Base-by-base conservation (phyloP, 2,888 invertebrate genomes). In the Idaea biselata region DNA sequence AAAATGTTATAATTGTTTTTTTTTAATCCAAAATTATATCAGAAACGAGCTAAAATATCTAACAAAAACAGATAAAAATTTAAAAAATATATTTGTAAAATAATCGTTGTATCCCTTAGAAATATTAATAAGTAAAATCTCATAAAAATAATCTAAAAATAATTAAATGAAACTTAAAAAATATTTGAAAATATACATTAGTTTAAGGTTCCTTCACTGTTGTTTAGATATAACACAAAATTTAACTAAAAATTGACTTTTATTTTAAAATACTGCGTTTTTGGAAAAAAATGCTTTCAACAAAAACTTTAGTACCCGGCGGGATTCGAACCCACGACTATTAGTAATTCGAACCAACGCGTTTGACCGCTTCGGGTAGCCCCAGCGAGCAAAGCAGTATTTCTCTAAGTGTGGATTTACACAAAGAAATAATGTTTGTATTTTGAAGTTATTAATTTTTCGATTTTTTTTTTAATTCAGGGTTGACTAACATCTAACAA, bases 41-140 rank as follows among this genome's bases (percentile, higher is more conserved):
- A 17, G 55, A 56, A 44, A 44, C 44, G 8, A 44, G 44, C 81
- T 85, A 86, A 83, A 85, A 85, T 69, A 72, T 79, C 80, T 87
- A 88, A 89, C 83, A 89, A 89, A 90, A 44, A 44, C 7, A 44
- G 44, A 87, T 87, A 88, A 85, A 90, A 86, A 87, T 87, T 83
- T 88, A 83, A 82, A 83, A 81, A 83, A 86, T 81, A 84, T 80
- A 78, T 81, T 81, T 77, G 76, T 78, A 81, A 76, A 18, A 85
- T 86, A 87, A 88, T 89, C 89, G 91, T 89, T 90, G 91, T 86
- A 72, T 83, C 82, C 86, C 80, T 68, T 62, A 73, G 89, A 88
- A 88, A 86, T 84, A 81, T 82, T 74, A 75, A 44, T 44, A 3
- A 25, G 25, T 44, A 44, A 44, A 74, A 69, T 77, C 71, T 77